A percentile compares a stretch with the other conserved stretches of the same genome.
Evolutionary conservation across 2,113 vertebrate genomes (phyloP).

Genomic region (Cyanoliseus patagonus): DNA sequence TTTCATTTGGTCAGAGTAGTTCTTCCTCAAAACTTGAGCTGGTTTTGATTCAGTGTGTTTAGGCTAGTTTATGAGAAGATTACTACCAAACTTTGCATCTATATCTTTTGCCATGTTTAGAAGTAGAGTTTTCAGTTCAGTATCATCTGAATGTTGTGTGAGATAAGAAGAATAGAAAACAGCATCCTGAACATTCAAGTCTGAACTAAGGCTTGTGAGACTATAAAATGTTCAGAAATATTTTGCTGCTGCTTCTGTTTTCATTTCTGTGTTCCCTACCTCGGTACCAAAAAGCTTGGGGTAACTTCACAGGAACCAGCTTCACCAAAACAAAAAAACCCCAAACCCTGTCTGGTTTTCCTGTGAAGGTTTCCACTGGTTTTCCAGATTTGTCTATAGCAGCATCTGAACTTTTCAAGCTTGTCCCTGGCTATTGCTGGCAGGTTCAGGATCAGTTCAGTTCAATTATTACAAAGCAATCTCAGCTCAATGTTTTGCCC

Average conservation of each 20-base stretch:
- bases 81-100: neutral
- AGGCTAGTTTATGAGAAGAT: neutral
- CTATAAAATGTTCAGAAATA: neutral
- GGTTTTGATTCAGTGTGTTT: neutral
- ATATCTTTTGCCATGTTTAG: neutral
- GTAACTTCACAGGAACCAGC: neutral
- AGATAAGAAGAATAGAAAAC: neutral
- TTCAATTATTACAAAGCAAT: neutral
- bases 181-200: neutral
- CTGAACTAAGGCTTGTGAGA: neutral
- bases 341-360: neutral
- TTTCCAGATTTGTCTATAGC: neutral
- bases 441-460: neutral
- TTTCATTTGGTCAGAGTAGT: neutral
- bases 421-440: neutral
- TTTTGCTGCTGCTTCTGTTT: neutral
- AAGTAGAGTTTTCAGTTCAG: neutral
- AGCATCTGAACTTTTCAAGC: neutral
- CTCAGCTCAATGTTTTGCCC: neutral
- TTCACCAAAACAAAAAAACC: neutral
- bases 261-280: neutral
- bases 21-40: neutral
- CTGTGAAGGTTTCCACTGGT: neutral
- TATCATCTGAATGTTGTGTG: neutral
- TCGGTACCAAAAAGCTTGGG: neutral